Evolutionary conservation across 2,797 vertebrate genomes (phyloP).

Genomic region (Siniperca obscura): DNA sequence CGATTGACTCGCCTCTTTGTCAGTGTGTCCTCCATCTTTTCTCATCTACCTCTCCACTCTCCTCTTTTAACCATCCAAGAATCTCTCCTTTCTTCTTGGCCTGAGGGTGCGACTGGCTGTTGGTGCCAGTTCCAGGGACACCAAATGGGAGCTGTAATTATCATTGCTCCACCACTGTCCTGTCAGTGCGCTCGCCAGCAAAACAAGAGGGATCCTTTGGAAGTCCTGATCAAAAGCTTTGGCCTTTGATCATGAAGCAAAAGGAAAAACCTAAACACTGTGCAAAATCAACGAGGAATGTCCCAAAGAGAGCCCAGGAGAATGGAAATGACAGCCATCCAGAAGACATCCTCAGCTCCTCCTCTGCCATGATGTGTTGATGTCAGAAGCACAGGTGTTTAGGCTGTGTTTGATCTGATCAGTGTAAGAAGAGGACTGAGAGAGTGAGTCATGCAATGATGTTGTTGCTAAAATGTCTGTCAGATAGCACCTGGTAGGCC

Average conservation of each 20-base stretch:
- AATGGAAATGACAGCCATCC: constrained; percentile 72
- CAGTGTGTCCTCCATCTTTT: constrained; percentile 67
- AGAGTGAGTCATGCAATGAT: constrained; percentile 52
- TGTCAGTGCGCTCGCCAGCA: constrained; percentile 85
- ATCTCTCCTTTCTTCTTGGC: constrained; percentile 80
- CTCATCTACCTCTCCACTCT: constrained; percentile 62
- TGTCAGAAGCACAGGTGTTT: constrained; percentile 71
- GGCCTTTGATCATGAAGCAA: constrained; percentile 84
- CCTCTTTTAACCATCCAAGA: constrained; percentile 75
- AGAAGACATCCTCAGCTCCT: constrained; percentile 57
- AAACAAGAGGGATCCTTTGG: constrained; percentile 86
- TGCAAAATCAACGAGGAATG: constrained; percentile 85
- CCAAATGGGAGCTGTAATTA: constrained; percentile 87
- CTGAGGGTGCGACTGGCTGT: constrained; percentile 78
- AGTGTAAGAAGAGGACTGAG: constrained; percentile 20
- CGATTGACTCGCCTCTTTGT: constrained; percentile 69
- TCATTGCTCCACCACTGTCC: constrained; percentile 86
- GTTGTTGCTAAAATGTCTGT: constrained; percentile 42
- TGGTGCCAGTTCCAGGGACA: constrained; percentile 82
- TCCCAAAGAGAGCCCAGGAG: constrained; percentile 68
- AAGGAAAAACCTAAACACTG: constrained; percentile 79
- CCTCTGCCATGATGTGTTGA: constrained; percentile 53
- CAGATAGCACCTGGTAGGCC: constrained; percentile 35
- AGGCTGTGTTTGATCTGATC: constrained; percentile 54
- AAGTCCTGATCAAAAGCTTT: constrained; percentile 85